A percentile compares a stretch with the other conserved stretches of the same genome.
Evolutionary conservation across 2,797 vertebrate species (phyloP).

Genomic region (Galago senegalensis): DNA sequence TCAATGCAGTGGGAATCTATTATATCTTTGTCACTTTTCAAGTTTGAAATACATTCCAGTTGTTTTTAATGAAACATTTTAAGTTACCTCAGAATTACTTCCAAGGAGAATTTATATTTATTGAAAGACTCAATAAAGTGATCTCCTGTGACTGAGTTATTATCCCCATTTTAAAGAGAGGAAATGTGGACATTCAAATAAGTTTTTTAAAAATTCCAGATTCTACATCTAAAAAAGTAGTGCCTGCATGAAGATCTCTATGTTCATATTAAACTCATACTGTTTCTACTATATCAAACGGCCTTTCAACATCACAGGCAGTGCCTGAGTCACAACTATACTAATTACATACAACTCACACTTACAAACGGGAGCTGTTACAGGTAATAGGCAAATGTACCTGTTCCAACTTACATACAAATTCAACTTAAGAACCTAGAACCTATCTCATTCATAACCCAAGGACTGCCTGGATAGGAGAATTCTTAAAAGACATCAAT

Average conservation of each 20-base stretch:
- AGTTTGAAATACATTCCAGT: constrained; percentile 3
- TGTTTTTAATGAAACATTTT: constrained; percentile 27
- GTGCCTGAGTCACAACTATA: too few relatives aligned
- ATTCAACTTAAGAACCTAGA: too few relatives aligned
- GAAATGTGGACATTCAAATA: constrained; percentile 21
- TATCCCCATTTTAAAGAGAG: not conserved
- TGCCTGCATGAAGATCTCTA: constrained; percentile 7
- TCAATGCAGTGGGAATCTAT: not conserved
- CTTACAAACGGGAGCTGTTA: too few relatives aligned
- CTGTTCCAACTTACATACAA: too few relatives aligned
- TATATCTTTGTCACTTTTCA: constrained; percentile 41
- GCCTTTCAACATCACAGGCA: not conserved
- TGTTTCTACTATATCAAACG: not conserved
- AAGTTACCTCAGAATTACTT: constrained; percentile 35
- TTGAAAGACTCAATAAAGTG: not conserved
- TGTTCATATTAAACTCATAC: not conserved
- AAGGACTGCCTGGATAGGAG: not conserved
- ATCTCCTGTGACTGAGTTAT: not conserved
- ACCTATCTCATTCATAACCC: too few relatives aligned
- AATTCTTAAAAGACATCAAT: constrained; percentile 3
- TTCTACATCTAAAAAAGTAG: constrained; percentile 8
- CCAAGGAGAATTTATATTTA: constrained; percentile 9
- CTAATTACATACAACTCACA: too few relatives aligned
- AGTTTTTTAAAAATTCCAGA: not conserved
- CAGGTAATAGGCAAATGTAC: too few relatives aligned